phyloP scores from a whole-genome alignment of 2,797 vertebrate genomes.

The Micrastur ruficollis region DNA sequence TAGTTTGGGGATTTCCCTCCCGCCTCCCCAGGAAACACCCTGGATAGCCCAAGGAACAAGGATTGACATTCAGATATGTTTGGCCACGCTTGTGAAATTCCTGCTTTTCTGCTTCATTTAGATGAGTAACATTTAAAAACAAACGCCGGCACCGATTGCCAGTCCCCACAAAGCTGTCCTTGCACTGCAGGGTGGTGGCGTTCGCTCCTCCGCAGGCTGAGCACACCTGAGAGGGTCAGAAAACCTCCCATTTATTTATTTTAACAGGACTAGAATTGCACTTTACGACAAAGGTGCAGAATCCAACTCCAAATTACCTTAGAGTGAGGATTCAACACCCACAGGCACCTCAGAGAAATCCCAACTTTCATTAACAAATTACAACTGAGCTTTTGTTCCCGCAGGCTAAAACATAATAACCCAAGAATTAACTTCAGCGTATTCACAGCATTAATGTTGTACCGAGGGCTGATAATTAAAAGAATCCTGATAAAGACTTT shows the following conservation, averaged over 20 bases:
- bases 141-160: neutral
- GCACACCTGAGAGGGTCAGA: neutral
- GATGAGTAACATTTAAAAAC: neutral
- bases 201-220: neutral
- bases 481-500: slow-evolving; percentile 8
- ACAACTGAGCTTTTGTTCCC: neutral
- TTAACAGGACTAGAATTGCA: neutral
- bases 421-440: neutral
- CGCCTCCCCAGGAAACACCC: neutral
- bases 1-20: neutral
- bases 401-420: neutral
- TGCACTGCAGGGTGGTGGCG: neutral
- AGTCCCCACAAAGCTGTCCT: neutral
- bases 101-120: slow-evolving; percentile 1
- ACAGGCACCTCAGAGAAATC: neutral
- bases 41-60: neutral
- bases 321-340: neutral
- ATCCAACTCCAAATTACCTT: neutral
- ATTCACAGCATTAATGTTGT: neutral
- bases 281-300: neutral
- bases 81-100: neutral
- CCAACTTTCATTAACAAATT: neutral
- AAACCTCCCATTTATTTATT: neutral
- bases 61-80: neutral
- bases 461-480: slow-evolving; percentile 17